Base-by-base conservation (phyloP, 2,888 invertebrate genomes). In the Chrysolina haemoptera region DNA sequence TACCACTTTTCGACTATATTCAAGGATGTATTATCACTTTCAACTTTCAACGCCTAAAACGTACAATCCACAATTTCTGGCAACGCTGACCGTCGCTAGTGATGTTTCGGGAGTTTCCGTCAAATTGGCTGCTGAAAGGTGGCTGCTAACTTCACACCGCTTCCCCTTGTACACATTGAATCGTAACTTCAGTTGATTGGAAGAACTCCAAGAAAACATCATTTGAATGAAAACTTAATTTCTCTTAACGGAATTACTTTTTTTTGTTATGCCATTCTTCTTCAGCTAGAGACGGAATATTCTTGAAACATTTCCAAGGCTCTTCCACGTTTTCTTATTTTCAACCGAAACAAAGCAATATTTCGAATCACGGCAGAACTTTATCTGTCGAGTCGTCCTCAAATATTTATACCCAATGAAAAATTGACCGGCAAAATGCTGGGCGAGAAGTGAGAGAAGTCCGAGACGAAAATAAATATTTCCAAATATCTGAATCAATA, bases 401-500 rank as follows among this genome's bases (percentile, higher is more conserved):
- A 74, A 74, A 74, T 74, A 74, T 74, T 74, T 68, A 74, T 74
- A 68, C 65, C 50, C 65, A 43, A 70, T 55, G 70, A 69, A 74
- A 73, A 74, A 74, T 65, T 68, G 55, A 65, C 68, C 64, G 35
- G 66, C 27, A 48, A 66, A 46, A 22, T 50, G 48, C 50, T 50
- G 16, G 48, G 50, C 48, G 68, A 65, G 67, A 74, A 67, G 41
- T 67, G 63, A 48, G 20, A 18, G 27, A 20, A 4, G 20, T 12
- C 20, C 9, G 50, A 68, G 71, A 68, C 65, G 65, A 65, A 74
- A 74, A 74, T 74, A 71, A 68, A 74, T 71, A 74, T 69, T 68
- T 74, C 62, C 59, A 46, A 64, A 71, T 59, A 71, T 73, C 64
- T 69, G 65, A 73, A 73, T 73, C 73, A 73, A 73, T 48, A 48